Base-by-base conservation (phyloP, 1,140 invertebrate species). In the Brachionus plicatilis region DNA sequence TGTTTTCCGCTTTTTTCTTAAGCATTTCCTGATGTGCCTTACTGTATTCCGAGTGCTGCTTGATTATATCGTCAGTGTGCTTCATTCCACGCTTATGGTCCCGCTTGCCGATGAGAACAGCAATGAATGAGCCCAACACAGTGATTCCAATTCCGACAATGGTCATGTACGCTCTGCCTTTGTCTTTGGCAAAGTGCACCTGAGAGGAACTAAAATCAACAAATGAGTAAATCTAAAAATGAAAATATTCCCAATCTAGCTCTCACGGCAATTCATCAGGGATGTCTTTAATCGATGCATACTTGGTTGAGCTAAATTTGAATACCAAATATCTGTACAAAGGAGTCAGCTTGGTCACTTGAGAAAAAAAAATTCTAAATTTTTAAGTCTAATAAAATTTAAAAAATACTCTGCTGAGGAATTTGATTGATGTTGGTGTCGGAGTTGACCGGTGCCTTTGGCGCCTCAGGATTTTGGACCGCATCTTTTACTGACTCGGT, bases 251-350 rank as follows among this genome's bases (percentile, higher is more conserved):
- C 2, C 17, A 41, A 70, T 14, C 27, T 37, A 14, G 3, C 9
- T 24, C 50, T 65, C 65, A 82, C 79, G 79, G 79, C 24, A 82
- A 43, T 29, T n/a, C 8, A 17, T 82, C 53, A 8, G 79, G 79
- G 9, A 82, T 53, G 29, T 82, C 79, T 17, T 65, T 68, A 60
- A 45, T 14, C 29, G 79, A 65, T 17, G 50, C 24, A 37, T 82
- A 82, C 41, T 82, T 82, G 33, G 50, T 45, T 5, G 53, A 65
- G 27, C 79, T 82, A 47, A 82, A 82, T 47, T 82, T 82, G 20
- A 41, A 68, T 12, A 82, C 79, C 24, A 82, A 65, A 17, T 82
- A 82, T 65, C 65, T 82, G 20, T 82, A 60, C 17, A 82, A 66
- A n/a, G 33, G 50, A 37, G 27, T 82, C 17, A 82, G 11, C 27